phyloP scores from a whole-genome alignment of 2,797 vertebrate genomes.

The Odontamblyopus rebecca region DNA sequence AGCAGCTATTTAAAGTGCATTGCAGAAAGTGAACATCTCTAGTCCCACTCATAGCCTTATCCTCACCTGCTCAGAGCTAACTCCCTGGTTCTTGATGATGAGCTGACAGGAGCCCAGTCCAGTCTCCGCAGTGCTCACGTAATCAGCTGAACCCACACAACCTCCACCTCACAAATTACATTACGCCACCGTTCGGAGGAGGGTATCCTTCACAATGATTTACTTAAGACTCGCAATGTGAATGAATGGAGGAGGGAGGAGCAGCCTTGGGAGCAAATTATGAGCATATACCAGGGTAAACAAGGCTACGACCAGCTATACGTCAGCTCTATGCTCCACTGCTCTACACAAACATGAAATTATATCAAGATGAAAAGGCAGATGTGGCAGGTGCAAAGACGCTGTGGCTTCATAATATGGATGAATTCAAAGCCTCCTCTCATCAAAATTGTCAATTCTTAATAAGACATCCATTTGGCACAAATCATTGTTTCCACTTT shows the following conservation, averaged over 20 bases:
- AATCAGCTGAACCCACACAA: constrained; percentile 69
- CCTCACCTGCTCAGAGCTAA: neutral
- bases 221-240: constrained; percentile 54
- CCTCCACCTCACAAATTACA: constrained; percentile 73
- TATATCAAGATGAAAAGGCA: constrained; percentile 20
- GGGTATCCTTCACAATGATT: constrained; percentile 62
- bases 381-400: constrained; percentile 35
- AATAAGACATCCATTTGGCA: constrained; percentile 41
- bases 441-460: constrained; percentile 27
- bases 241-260: constrained; percentile 35
- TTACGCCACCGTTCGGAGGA: constrained; percentile 51
- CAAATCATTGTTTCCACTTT: constrained; percentile 28
- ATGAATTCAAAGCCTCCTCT: constrained; percentile 24
- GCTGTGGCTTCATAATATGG: constrained; percentile 7
- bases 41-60: constrained; percentile 16
- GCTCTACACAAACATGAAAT: constrained; percentile 14
- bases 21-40: neutral
- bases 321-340: constrained; percentile 19
- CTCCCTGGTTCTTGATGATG: constrained; percentile 55
- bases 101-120: constrained; percentile 59
- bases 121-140: constrained; percentile 60
- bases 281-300: constrained; percentile 16
- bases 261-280: constrained; percentile 40
- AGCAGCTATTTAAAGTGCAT: neutral
- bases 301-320: neutral